Conservation (phyloP, 2,888 invertebrate genomes). For the Chaetogeoica ovagalla region DNA sequence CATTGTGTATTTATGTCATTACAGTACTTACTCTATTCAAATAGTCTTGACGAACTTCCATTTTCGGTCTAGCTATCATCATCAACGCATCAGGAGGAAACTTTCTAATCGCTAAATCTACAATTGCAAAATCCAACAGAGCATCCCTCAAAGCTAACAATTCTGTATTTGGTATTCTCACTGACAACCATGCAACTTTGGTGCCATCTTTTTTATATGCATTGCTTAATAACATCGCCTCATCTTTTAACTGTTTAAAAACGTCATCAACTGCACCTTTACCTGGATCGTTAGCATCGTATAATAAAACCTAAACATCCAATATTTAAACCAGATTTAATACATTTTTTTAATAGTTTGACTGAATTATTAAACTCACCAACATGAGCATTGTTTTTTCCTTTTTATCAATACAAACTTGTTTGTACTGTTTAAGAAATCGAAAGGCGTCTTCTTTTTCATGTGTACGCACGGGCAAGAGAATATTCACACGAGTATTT, state of each 20-base stretch:
- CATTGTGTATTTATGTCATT: not conserved
- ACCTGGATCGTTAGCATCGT: constrained; percentile 67
- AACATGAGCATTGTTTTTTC: constrained; percentile 79
- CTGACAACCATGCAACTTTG: constrained; percentile 72
- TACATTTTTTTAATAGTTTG: constrained; percentile 13
- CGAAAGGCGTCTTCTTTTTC: constrained; percentile 65
- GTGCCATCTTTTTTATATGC: constrained; percentile 71
- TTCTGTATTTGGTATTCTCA: constrained; percentile 63
- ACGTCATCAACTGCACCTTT: constrained; percentile 67
- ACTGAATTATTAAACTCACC: constrained; percentile 60
- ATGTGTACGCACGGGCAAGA: constrained; percentile 70
- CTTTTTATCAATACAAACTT: constrained; percentile 73
- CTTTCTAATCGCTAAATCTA: constrained; percentile 72
- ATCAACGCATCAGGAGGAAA: constrained; percentile 74
- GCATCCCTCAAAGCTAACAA: constrained; percentile 56
- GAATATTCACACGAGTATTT: constrained; percentile 77
- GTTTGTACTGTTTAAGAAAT: constrained; percentile 75
- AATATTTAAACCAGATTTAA: constrained; percentile 31
- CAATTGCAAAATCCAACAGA: constrained; percentile 64
- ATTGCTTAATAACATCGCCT: constrained; percentile 67
- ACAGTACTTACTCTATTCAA: constrained; percentile 75
- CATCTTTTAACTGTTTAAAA: constrained; percentile 68
- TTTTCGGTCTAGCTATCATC: constrained; percentile 69
- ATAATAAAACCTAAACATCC: constrained; percentile 66
- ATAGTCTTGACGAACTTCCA: constrained; percentile 79